Evolutionary conservation across 2,113 vertebrate genomes (phyloP), one percentile per base, ranked within the genome.

Genomic region (Electrona antarctica): DNA sequence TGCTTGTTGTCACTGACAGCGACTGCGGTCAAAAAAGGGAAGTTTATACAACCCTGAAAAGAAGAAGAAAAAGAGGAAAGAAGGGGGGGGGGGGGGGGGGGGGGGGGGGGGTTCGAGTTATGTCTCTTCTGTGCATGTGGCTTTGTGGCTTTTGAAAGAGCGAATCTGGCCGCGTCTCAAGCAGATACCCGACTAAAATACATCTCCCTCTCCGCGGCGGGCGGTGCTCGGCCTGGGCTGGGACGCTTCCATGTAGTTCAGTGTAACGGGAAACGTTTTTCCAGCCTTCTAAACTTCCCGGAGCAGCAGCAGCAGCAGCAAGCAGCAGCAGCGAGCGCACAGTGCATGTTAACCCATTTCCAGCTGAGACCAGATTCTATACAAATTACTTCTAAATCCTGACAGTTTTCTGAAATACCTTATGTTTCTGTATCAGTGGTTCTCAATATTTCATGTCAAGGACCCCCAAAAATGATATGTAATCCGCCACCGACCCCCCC

Each of bases 241-340:
- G 81, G 71, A 47, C 54, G 49, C n/a, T 45, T 89, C 89, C 86
- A 21, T 21, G 21, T 21, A 87, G 83, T 63, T 80, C 76, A 71
- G 88, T 88, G 84, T 81, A 86, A 83, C 60, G 79, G 87, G 72
- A 91, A 91, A 82, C 82, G 68, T 85, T 89, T 91, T 91, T 84
- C 81, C 82, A 87, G 69, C 67, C 33, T 73, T 86, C 63, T 51
- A 14, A 85, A 74, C 72, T 85, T 88, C 77, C 73, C 81, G 64
- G 56, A 83, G 81, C 57, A 46, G 80, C 11, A 41, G 33, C 33
- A 41, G 3, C 33, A 41, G 3, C 33, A 41, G 33, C 33, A 41
- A 41, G 33, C 33, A 41, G 33, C 33, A 41, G 33, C 33, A 41
- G 33, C 33, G 2, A 41, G 33, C 33, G 76, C 74, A 63, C 76